phyloP scores from a whole-genome alignment of 2,113 vertebrate genomes.

The Cyanoramphus novaezelandiae region DNA sequence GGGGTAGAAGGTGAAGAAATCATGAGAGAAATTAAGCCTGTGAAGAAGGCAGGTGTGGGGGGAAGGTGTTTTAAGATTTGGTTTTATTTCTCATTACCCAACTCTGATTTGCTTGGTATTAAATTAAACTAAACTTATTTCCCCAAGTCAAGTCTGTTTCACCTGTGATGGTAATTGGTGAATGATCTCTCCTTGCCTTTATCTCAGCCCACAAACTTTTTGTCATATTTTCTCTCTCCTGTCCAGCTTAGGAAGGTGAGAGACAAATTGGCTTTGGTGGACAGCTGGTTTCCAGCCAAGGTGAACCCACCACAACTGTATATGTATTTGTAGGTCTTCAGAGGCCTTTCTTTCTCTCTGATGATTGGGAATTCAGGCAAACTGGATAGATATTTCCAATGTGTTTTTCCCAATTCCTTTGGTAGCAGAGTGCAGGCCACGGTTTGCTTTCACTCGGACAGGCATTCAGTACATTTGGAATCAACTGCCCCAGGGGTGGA shows the following conservation, averaged over 20 bases:
- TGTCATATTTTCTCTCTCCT: not conserved
- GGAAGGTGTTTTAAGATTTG: not conserved
- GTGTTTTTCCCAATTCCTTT: no score
- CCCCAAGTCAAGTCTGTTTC: not conserved
- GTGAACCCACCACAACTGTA: not conserved
- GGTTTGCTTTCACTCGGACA: no score
- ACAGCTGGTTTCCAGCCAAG: not conserved
- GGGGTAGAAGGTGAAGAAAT: not conserved
- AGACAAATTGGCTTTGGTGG: not conserved
- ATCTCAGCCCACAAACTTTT: not conserved
- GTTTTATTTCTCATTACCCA: not conserved
- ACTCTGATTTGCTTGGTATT: not conserved
- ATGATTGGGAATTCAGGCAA: not conserved
- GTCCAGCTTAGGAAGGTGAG: not conserved
- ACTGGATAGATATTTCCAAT: not conserved
- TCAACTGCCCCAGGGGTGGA: no score
- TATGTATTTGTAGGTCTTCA: not conserved
- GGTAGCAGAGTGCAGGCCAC: no score
- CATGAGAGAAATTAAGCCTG: not conserved
- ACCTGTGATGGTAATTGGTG: no score
- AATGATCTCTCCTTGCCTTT: not conserved
- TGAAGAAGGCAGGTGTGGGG: not conserved
- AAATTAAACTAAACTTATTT: not conserved
- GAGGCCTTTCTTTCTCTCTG: not conserved
- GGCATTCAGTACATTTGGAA: no score